Evolutionary conservation across 2,888 invertebrate species (phyloP).

Genomic region (Tigriopus californicus): DNA sequence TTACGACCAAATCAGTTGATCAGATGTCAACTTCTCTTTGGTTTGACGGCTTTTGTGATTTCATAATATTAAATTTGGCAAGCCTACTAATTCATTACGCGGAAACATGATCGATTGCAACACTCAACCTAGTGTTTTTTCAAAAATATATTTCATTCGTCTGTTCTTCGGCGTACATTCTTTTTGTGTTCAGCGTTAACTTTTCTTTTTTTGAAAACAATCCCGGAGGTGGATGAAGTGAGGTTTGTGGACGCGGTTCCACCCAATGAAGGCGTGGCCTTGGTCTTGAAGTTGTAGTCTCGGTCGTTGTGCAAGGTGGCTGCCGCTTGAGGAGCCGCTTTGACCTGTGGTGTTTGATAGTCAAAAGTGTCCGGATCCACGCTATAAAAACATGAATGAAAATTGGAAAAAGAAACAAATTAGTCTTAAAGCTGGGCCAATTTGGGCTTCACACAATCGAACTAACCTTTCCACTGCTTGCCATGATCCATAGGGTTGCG

Average conservation of each 20-base stretch:
- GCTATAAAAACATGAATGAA: not conserved
- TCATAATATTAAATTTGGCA: too few relatives aligned
- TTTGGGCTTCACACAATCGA: too few relatives aligned
- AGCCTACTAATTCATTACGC: too few relatives aligned
- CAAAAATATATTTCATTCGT: constrained; percentile 27
- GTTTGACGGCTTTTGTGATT: too few relatives aligned
- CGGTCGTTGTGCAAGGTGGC: not conserved
- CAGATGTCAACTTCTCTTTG: too few relatives aligned
- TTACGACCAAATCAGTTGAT: too few relatives aligned
- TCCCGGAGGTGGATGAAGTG: not conserved
- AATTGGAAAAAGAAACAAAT: too few relatives aligned
- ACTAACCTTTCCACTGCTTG: constrained; percentile 36
- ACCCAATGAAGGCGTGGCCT: not conserved
- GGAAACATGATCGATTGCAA: too few relatives aligned
- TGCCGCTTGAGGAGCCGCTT: not conserved
- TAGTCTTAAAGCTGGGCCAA: too few relatives aligned
- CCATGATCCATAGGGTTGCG: constrained; percentile 58
- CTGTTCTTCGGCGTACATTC: constrained; percentile 43
- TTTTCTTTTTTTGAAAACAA: constrained; percentile 49
- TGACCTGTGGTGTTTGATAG: constrained; percentile 1
- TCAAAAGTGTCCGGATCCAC: not conserved
- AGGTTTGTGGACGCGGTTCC: not conserved
- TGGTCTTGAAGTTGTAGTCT: not conserved
- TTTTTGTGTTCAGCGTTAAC: constrained; percentile 35
- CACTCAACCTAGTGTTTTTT: too few relatives aligned